Conservation (phyloP, 2,888 invertebrate species). For the Drosophila lacicola region DNA sequence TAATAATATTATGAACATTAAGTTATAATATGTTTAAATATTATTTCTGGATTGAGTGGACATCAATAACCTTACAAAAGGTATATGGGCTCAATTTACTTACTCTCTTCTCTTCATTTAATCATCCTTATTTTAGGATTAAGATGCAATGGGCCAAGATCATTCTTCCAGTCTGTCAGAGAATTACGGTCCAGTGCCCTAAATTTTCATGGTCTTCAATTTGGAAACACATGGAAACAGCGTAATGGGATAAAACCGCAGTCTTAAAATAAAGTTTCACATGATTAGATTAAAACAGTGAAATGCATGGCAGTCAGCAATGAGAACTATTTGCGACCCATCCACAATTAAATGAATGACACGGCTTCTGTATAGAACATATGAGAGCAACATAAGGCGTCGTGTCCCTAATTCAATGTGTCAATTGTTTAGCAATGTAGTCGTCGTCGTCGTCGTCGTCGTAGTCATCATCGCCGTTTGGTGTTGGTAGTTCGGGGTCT, state of each 20-base stretch:
- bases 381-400: conserved; percentile 63
- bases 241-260: conserved; percentile 51
- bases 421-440: conserved; percentile 69
- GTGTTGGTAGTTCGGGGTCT: conserved; percentile 25
- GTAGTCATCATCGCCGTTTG: conserved; percentile 57
- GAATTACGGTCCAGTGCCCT: not conserved
- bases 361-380: conserved; percentile 13
- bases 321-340: conserved; percentile 25
- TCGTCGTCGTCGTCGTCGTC: conserved; percentile 13
- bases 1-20: no score
- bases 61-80: no score
- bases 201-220: conserved; percentile 36
- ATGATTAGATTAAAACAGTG: conserved; percentile 56
- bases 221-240: conserved; percentile 26
- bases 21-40: no score
- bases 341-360: conserved; percentile 26
- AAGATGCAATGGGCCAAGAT: not conserved
- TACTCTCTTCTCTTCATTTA: not conserved
- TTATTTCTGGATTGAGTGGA: no score
- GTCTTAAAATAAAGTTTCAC: conserved; percentile 48
- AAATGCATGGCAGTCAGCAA: conserved; percentile 41
- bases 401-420: conserved; percentile 78
- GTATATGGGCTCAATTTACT: no score
- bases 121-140: not conserved
- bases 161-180: not conserved